Percentiles rank a stretch among this genome's conserved stretches.
These are phyloP conservation scores for Noctuana brunneofusca DNA, from an alignment of 2,888 invertebrate genomes.

Conservation along the genomic window DNA sequence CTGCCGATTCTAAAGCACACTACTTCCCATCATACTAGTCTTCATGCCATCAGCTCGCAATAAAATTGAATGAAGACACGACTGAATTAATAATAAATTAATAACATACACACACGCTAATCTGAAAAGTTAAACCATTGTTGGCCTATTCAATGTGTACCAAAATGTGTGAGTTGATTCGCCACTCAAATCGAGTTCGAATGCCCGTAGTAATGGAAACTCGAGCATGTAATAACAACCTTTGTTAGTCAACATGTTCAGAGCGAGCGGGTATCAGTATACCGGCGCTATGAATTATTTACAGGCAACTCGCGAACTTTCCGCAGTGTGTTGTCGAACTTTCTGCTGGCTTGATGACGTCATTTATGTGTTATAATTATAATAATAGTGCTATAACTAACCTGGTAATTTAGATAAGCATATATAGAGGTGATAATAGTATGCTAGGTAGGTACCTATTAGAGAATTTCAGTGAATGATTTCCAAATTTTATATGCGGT, in stretches of 20 bases:
- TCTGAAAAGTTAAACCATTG: too few species aligned
- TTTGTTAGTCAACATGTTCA: constrained; percentile 55
- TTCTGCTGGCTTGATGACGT: constrained; percentile 4
- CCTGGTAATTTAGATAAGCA: not conserved
- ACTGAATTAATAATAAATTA: not conserved
- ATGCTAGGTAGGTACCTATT: too few species aligned
- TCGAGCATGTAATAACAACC: constrained; percentile 48
- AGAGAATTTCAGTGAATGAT: too few species aligned
- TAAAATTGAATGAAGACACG: too few species aligned
- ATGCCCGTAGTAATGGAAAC: constrained; percentile 43
- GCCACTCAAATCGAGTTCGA: constrained; percentile 22
- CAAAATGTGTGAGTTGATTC: not conserved
- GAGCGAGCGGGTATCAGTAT: constrained; percentile 7
- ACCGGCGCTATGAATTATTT: constrained; percentile 59
- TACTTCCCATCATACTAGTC: too few species aligned
- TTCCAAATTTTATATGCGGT: too few species aligned
- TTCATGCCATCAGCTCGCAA: too few species aligned
- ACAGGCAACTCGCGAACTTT: constrained; percentile 38
- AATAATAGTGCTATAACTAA: not conserved
- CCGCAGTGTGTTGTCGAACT: constrained; percentile 3
- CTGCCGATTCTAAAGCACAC: too few species aligned
- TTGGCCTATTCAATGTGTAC: not conserved
- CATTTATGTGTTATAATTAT: not conserved
- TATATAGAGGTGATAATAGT: too few species aligned
- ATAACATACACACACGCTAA: not conserved